Evolutionary conservation across 2,888 invertebrate species (phyloP).

Genomic region (Silvanus unidentatus): DNA sequence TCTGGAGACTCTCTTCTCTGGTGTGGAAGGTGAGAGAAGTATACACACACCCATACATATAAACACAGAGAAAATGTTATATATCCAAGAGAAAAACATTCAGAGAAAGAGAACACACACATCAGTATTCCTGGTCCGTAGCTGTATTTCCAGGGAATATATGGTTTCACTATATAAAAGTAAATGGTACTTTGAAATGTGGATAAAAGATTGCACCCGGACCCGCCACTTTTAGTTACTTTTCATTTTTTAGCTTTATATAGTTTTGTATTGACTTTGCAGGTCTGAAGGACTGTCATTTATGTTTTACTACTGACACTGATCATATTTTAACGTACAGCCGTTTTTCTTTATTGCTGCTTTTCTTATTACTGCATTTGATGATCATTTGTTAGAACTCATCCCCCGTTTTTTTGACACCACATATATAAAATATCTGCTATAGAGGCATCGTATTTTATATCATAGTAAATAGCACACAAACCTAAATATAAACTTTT

Average conservation of each 20-base stretch:
- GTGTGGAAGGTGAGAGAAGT: constrained; percentile 20
- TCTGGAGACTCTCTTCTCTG: constrained; percentile 14
- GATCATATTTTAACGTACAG: constrained; percentile 6
- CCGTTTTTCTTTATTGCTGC: not conserved
- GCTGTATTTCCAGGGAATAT: constrained; percentile 12
- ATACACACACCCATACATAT: too few species aligned
- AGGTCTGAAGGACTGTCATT: constrained; percentile 13
- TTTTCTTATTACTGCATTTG: too few species aligned
- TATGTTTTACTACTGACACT: constrained; percentile 14
- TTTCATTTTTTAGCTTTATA: constrained; percentile 15
- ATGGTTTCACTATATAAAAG: constrained; percentile 14
- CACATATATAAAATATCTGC: too few species aligned
- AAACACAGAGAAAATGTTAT: too few species aligned
- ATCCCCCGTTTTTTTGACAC: too few species aligned
- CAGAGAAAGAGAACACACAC: not conserved
- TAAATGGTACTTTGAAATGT: constrained; percentile 14
- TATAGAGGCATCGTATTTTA: too few species aligned
- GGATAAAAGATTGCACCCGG: constrained; percentile 19
- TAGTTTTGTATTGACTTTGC: constrained; percentile 12
- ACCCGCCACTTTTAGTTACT: constrained; percentile 20
- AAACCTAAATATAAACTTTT: too few species aligned
- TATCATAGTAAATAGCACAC: too few species aligned
- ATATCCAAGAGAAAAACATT: too few species aligned
- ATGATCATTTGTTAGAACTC: too few species aligned
- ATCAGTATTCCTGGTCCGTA: constrained; percentile 14